These are phyloP conservation scores for Apeltes quadracus DNA, from an alignment of 2,113 vertebrate species.

Conservation along the genomic window DNA sequence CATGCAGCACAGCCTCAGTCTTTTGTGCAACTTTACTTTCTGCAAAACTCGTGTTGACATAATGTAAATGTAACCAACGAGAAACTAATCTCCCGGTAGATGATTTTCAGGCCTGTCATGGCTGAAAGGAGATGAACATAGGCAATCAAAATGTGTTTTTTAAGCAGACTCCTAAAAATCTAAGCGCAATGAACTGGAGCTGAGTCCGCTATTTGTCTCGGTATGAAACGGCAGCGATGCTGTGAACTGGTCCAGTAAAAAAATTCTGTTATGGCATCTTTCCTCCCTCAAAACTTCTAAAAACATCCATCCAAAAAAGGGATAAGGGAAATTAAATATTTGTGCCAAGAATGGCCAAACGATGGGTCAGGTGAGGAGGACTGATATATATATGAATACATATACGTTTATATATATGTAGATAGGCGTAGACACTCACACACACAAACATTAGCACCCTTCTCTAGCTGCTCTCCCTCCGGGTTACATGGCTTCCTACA, in stretches of 20 bases:
- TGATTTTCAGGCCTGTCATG: background rate
- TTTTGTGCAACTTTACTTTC: background rate
- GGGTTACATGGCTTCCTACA: slow-evolving; percentile 32
- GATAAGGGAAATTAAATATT: background rate
- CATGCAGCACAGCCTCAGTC: background rate
- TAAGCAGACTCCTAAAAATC: background rate
- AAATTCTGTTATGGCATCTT: background rate
- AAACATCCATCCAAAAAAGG: background rate
- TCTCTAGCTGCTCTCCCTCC: slow-evolving; percentile 17
- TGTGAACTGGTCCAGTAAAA: background rate
- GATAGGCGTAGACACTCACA: background rate
- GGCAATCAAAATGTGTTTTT: background rate
- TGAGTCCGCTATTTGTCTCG: background rate
- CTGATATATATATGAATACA: background rate
- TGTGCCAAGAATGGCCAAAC: background rate
- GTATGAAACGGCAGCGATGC: background rate
- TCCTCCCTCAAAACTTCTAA: background rate
- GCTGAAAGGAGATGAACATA: background rate
- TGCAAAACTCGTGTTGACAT: background rate
- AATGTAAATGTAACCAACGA: background rate
- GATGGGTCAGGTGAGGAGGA: background rate
- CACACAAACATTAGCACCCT: background rate
- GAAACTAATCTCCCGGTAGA: no score
- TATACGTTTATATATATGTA: background rate
- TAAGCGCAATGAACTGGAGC: background rate